These are phyloP conservation scores for Scaptodrosophila lebanonensis DNA, from an alignment of 1,140 invertebrate species.

Conservation along the genomic window DNA sequence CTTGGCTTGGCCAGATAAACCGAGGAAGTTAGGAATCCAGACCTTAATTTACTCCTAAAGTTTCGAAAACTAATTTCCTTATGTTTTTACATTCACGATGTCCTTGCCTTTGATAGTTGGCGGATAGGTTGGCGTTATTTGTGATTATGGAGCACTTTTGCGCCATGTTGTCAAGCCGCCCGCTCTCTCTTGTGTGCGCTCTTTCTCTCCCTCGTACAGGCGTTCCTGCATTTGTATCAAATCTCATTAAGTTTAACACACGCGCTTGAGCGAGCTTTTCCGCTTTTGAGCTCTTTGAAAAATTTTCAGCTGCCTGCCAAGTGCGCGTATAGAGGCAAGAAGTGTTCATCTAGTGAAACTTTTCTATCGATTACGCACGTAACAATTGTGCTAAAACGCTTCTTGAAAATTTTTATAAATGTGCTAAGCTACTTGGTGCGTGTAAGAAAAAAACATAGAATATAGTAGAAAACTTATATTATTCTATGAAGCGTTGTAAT, in stretches of 20 bases:
- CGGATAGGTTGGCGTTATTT: too few relatives aligned
- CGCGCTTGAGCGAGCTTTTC: constrained; percentile 71
- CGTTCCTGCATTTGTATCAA: constrained; percentile 42
- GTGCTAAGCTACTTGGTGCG: too few relatives aligned
- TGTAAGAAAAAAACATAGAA: too few relatives aligned
- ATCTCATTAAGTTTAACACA: constrained; percentile 58
- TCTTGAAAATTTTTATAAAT: constrained; percentile 28
- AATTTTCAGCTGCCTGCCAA: constrained; percentile 55
- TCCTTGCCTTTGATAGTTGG: too few relatives aligned
- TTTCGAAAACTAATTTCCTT: too few relatives aligned
- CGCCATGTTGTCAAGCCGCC: background rate
- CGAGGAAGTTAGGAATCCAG: too few relatives aligned
- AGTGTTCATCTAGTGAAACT: constrained; percentile 61
- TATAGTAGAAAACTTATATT: too few relatives aligned
- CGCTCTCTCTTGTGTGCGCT: constrained; percentile 7
- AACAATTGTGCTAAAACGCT: constrained; percentile 33
- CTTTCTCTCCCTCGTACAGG: constrained; percentile 34
- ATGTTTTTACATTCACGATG: too few relatives aligned
- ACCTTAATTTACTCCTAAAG: too few relatives aligned
- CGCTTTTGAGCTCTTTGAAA: constrained; percentile 61
- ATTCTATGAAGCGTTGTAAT: too few relatives aligned
- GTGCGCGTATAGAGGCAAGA: constrained; percentile 67
- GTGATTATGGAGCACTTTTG: too few relatives aligned
- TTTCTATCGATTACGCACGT: constrained; percentile 73
- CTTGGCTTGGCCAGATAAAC: too few relatives aligned